phyloP scores from a whole-genome alignment of 1,140 invertebrate genomes.

The Papilio aristodemus region DNA sequence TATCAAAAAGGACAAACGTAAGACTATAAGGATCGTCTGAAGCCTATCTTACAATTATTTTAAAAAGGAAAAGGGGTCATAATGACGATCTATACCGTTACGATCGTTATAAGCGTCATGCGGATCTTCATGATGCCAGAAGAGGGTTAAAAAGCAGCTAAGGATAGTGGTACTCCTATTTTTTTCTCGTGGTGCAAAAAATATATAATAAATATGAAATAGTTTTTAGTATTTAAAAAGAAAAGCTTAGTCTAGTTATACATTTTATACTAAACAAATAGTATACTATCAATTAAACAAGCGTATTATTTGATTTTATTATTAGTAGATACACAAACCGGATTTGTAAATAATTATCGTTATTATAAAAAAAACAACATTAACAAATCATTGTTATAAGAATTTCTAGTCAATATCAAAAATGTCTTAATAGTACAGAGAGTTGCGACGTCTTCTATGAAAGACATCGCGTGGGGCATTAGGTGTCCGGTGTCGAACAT shows the following conservation, averaged over 20 bases:
- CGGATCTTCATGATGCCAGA: neutral
- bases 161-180: too few relatives aligned
- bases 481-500: slow-evolving; percentile 32
- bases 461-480: slow-evolving; percentile 30
- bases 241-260: too few relatives aligned
- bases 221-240: too few relatives aligned
- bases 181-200: too few relatives aligned
- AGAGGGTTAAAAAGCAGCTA: neutral
- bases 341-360: too few relatives aligned
- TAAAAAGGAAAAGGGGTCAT: neutral
- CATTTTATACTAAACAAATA: too few relatives aligned
- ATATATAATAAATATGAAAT: too few relatives aligned
- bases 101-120: neutral
- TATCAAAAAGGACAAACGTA: neutral
- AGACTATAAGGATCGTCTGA: neutral
- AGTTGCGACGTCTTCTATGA: neutral
- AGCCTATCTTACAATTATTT: neutral
- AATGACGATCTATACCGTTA: neutral
- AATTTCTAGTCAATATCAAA: neutral
- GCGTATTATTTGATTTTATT: too few relatives aligned
- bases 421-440: neutral
- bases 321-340: too few relatives aligned
- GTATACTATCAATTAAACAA: too few relatives aligned
- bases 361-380: too few relatives aligned
- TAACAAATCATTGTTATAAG: neutral